Evolutionary conservation across 2,888 invertebrate species (phyloP), one percentile per base, ranked within the genome.

Genomic region (Scaptomyza tumidula): DNA sequence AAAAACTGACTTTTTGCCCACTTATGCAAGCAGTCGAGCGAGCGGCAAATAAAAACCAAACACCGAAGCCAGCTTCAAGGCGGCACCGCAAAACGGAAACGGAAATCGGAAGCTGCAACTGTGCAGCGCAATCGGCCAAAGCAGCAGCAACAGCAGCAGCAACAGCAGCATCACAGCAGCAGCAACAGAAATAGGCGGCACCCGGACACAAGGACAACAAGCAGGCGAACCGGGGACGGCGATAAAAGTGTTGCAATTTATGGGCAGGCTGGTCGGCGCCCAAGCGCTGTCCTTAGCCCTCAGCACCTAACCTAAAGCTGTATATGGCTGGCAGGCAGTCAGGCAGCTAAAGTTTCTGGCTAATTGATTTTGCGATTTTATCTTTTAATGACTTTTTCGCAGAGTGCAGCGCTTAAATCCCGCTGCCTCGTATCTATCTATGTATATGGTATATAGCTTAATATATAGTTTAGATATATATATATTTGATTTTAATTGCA

Each of bases 311-410:
- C 64, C 64, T 44, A 56, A 11, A 39, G 46, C 58, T 39, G n/a
- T 37, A 7, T 7, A 14, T 16, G 14, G 39, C 39, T 43, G 39
- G 27, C 62, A 59, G 39, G 45, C 43, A 14, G 39, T 62, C 66
- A 55, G 41, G 60, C 74, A 77, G 76, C 83, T 75, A 77, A 86
- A 85, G 77, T 89, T 87, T 89, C 83, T 86, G 78, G 88, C 89
- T 87, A 87, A 87, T 87, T 87, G 87, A 87, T 89, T 89, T 89
- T 89, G 80, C 65, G 87, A 89, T 87, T 87, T 87, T 89, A 87
- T 87, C 89, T 86, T 87, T 87, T 87, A 87, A 87, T 87, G 86
- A 87, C 78, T 87, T 87, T 88, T 87, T 80, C 71, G 67, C 60
- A 75, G 71, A 84, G 81, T 78, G 68, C 75, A 75, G 44, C 58